Percentiles rank a stretch among this genome's conserved stretches.
These are phyloP conservation scores for Aphaenogaster floridana DNA, from an alignment of 1,140 invertebrate species.

Conservation along the genomic window DNA sequence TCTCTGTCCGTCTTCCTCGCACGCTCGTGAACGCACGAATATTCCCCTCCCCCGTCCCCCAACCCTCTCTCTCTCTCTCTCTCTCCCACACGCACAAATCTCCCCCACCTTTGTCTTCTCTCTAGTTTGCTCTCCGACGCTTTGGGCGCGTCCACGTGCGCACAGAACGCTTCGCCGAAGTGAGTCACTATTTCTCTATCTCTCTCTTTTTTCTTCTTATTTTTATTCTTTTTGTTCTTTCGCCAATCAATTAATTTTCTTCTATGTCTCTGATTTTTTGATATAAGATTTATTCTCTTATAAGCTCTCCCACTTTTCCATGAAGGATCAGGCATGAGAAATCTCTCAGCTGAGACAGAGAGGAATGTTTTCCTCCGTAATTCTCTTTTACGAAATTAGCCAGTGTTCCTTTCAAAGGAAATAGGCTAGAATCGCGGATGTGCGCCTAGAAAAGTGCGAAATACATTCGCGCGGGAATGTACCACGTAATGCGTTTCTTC, in stretches of 20 bases:
- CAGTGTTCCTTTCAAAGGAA: background rate
- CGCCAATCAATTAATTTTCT: background rate
- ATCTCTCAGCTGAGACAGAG: background rate
- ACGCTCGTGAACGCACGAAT: conserved; percentile 60
- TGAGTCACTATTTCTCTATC: conserved; percentile 52
- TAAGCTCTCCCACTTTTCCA: background rate
- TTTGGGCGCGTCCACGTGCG: conserved; percentile 44
- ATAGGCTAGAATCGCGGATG: background rate
- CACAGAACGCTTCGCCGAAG: conserved; percentile 56
- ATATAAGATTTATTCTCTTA: background rate
- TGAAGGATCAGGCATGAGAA: background rate
- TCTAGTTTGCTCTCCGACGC: conserved; percentile 29
- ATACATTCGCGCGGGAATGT: conserved; percentile 8
- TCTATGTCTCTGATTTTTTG: background rate
- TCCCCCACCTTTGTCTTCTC: conserved; percentile 42
- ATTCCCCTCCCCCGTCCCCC: conserved; percentile 45
- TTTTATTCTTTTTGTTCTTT: background rate
- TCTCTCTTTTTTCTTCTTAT: background rate
- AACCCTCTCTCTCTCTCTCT: conserved; percentile 37
- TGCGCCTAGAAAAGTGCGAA: conserved; percentile 1
- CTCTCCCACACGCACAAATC: conserved; percentile 56
- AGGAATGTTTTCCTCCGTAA: background rate
- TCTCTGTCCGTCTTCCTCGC: conserved; percentile 66
- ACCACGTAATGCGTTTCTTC: conserved; percentile 29
- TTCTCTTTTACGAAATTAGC: background rate